A percentile compares a stretch with the other conserved stretches of the same genome.
These are phyloP conservation scores for Myrmophylax atrothorax DNA, from an alignment of 2,113 vertebrate genomes.

Conservation along the genomic window DNA sequence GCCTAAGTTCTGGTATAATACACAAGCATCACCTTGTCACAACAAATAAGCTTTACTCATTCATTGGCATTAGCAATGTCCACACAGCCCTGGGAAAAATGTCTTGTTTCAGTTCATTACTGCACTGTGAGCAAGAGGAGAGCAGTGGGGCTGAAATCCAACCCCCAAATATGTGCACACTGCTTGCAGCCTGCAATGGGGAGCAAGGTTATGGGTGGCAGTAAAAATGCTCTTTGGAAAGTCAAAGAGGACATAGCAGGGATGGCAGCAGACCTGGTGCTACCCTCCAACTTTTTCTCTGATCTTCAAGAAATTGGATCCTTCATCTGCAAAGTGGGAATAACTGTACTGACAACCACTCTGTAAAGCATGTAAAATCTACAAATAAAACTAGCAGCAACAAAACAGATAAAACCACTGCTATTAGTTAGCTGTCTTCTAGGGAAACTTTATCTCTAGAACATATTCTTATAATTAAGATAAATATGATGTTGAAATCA, in stretches of 20 bases:
- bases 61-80: background rate
- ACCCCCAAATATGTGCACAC: rapidly evolving
- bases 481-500: background rate
- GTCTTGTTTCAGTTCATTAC: background rate
- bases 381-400: background rate
- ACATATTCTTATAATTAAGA: background rate
- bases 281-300: background rate
- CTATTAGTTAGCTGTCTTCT: background rate
- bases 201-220: background rate
- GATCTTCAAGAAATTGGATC: background rate
- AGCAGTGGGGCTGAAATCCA: background rate
- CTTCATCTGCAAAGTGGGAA: background rate
- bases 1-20: background rate
- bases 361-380: background rate
- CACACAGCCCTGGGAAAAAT: background rate
- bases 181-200: background rate
- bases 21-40: background rate
- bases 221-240: background rate
- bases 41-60: constrained; percentile 24
- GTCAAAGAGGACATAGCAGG: background rate
- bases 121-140: background rate
- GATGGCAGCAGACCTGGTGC: background rate
- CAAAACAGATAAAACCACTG: background rate
- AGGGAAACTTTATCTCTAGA: background rate
- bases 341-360: background rate